Conservation (phyloP, 2,888 invertebrate species). For the Drosophila kanekoi region DNA sequence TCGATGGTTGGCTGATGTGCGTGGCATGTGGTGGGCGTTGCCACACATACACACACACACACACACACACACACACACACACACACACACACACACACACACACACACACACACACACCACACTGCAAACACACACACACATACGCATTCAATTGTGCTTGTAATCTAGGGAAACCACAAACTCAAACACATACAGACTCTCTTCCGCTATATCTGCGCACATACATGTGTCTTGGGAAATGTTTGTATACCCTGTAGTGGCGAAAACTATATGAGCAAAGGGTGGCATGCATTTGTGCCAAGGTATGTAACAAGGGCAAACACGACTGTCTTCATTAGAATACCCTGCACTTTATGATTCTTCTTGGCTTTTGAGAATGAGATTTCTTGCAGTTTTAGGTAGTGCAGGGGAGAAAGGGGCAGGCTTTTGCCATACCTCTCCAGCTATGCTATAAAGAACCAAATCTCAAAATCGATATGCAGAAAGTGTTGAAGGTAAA, state of each 20-base stretch:
- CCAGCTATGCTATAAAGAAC: no score
- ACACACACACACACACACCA: constrained; percentile 23
- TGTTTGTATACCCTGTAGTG: constrained; percentile 13
- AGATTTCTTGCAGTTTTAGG: no score
- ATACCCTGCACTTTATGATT: no score
- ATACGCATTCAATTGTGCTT: constrained; percentile 61
- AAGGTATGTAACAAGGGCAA: no score
- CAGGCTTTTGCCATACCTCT: no score
- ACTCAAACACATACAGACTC: constrained; percentile 28
- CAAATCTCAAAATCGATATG: no score
- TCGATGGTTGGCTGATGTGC: constrained; percentile 50
- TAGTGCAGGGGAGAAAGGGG: no score
- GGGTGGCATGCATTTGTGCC: no score
- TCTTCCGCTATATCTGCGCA: constrained; percentile 14
- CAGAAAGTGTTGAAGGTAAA: no score
- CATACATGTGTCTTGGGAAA: constrained; percentile 48
- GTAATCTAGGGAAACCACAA: constrained; percentile 71
- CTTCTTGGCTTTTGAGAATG: no score
- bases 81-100: constrained; percentile 5
- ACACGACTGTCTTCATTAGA: no score
- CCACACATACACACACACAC: constrained; percentile 33
- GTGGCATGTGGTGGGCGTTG: constrained; percentile 73
- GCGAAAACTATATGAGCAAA: neutral
- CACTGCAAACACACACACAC: neutral
- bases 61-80: constrained; percentile 21